Base-by-base conservation (phyloP, 2,113 vertebrate genomes). In the Austrofundulus limnaeus region DNA sequence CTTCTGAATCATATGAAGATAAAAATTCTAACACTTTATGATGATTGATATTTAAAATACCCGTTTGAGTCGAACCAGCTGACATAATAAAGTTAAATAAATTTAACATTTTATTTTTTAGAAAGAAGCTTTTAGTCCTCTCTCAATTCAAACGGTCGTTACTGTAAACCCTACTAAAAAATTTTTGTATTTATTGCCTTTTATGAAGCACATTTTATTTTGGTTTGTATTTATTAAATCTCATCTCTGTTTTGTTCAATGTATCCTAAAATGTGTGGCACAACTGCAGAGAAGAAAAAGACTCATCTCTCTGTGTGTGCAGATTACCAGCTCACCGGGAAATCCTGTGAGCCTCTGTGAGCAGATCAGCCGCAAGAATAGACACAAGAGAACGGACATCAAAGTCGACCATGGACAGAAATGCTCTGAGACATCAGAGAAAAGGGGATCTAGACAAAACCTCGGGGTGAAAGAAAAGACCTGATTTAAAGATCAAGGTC, bases 311-410 rank as follows among this genome's bases (percentile, higher is more conserved):
- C 28, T 20, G 3, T 28, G 50, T 5, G 50, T 11, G 28, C 50
- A 34, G 50, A 52, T 52, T 52, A 52, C n/a, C 28, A 31, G 17
- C 50, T 34, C 16, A 19, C 17, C 16, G 8, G 16, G 25, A 51
- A 17, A 34, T 19, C 20, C 20, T 48, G 20, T 52, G 50, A 52
- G 50, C 28, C 17, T 52, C 17, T 10, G 6, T 34, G 34, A 52
- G 28, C 11, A 34, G 28, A 52, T 20, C 50, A 28, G 17, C 17
- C n/a, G 50, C 28, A 31, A 16, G 28, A 15, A 25, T 24, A 52
- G 16, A 34, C 50, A 52, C 50, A 34, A 34, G 50, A 52, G 50
- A 17, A 52, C 25, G 17, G 50, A 52, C 50, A 52, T 52, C 50
- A 52, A 52, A 52, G 28, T 52, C 15, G 16, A 52, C 17, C 28